phyloP scores from a whole-genome alignment of 2,888 invertebrate genomes.

The Actias luna region DNA sequence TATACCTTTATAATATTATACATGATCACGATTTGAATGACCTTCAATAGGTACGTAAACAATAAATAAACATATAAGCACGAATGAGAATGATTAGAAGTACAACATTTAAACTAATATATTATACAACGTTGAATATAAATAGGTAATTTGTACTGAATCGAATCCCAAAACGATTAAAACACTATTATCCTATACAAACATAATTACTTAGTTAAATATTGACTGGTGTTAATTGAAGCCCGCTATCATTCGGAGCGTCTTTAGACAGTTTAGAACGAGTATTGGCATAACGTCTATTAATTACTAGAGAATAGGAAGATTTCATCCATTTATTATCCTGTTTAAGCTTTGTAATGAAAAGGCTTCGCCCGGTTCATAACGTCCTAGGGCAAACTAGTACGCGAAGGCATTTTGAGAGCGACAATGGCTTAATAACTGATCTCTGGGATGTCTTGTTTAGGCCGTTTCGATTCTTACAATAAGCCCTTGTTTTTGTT shows the following conservation, averaged over 20 bases:
- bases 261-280: neutral
- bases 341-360: neutral
- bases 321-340: neutral
- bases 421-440: neutral
- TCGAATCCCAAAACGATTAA: neutral
- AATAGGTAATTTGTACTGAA: neutral
- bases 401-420: neutral
- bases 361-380: neutral
- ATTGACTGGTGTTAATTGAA: conserved; percentile 2
- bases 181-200: neutral
- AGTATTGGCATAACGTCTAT: neutral
- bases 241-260: neutral
- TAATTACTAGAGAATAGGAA: neutral
- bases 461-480: neutral
- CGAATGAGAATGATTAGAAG: no score
- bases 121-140: neutral
- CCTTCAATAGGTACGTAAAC: no score
- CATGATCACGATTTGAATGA: no score
- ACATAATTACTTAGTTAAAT: conserved; percentile 7
- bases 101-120: neutral
- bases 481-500: neutral
- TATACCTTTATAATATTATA: no score
- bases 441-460: neutral
- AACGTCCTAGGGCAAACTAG: neutral
- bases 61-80: no score